phyloP scores from a whole-genome alignment of 2,113 vertebrate genomes.

The Gallinago jamesoni region DNA sequence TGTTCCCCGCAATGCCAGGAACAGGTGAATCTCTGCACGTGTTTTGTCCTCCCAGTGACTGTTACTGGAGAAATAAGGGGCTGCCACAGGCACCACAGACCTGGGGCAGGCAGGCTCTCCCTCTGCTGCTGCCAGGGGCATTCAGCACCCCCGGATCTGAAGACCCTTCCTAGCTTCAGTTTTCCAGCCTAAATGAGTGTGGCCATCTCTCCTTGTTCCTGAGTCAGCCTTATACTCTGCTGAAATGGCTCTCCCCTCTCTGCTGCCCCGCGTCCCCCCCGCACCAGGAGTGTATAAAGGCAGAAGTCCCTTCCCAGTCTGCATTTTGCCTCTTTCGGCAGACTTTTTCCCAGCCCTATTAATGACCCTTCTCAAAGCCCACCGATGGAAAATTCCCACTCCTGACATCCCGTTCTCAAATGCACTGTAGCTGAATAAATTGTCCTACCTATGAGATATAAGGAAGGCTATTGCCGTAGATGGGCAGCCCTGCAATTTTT shows the following conservation, averaged over 20 bases:
- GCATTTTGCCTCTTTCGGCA: not conserved
- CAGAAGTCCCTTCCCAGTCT: not conserved
- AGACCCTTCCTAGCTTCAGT: not conserved
- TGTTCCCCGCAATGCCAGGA: not conserved
- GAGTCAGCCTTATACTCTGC: not conserved
- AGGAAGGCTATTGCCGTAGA: not conserved
- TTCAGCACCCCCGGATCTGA: not conserved
- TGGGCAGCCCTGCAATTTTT: not conserved
- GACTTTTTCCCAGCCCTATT: not conserved
- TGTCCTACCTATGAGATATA: not conserved
- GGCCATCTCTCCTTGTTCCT: not conserved
- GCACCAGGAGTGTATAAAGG: too few species aligned
- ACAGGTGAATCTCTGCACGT: not conserved
- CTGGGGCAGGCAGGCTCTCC: not conserved
- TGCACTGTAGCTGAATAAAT: accelerated
- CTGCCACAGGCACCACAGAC: not conserved
- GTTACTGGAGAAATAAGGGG: not conserved
- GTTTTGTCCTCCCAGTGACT: not conserved
- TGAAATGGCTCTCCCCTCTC: not conserved
- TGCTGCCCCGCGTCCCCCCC: not conserved
- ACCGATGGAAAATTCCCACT: not conserved
- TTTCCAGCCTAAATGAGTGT: not conserved
- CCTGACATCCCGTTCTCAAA: not conserved
- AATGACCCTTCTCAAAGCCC: not conserved
- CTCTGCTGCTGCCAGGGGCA: accelerated